Evolutionary conservation across 2,888 invertebrate species (phyloP).

Genomic region (Plemyria rubiginata): DNA sequence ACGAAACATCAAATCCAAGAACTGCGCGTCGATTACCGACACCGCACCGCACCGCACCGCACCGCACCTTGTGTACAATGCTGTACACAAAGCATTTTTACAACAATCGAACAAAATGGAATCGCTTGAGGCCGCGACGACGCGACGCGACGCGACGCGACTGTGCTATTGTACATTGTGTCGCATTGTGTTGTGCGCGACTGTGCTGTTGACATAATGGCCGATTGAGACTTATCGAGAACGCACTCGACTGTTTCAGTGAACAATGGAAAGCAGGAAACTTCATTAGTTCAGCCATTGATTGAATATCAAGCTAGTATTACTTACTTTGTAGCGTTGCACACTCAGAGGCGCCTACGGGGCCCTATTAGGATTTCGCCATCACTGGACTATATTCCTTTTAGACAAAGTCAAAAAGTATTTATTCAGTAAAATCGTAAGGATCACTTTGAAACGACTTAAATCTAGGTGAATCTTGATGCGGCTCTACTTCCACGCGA

Average conservation of each 20-base stretch:
- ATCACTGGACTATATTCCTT: too few species aligned
- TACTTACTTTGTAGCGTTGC: background rate
- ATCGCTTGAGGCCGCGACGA: slow-evolving; percentile 16
- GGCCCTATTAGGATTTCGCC: background rate
- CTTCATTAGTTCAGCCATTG: slow-evolving; percentile 28
- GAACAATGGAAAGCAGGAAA: slow-evolving; percentile 32
- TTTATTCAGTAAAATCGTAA: too few species aligned
- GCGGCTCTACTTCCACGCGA: too few species aligned
- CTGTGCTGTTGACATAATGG: slow-evolving; percentile 23
- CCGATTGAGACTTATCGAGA: slow-evolving; percentile 28
- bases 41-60: too few species aligned
- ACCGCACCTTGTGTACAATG: background rate
- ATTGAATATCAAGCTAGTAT: background rate
- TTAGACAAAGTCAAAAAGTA: too few species aligned
- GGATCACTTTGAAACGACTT: too few species aligned
- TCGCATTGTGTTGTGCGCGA: slow-evolving; percentile 17
- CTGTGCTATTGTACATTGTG: slow-evolving; percentile 29
- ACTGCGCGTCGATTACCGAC: slow-evolving; percentile 5
- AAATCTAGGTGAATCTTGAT: too few species aligned
- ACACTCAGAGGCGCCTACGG: background rate
- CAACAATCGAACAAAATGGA: slow-evolving; percentile 30
- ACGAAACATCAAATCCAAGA: slow-evolving; percentile 1
- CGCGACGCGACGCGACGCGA: too few species aligned
- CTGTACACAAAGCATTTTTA: slow-evolving; percentile 26
- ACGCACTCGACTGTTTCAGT: slow-evolving; percentile 27